phyloP scores from a whole-genome alignment of 2,797 vertebrate genomes.

The Varecia variegata region DNA sequence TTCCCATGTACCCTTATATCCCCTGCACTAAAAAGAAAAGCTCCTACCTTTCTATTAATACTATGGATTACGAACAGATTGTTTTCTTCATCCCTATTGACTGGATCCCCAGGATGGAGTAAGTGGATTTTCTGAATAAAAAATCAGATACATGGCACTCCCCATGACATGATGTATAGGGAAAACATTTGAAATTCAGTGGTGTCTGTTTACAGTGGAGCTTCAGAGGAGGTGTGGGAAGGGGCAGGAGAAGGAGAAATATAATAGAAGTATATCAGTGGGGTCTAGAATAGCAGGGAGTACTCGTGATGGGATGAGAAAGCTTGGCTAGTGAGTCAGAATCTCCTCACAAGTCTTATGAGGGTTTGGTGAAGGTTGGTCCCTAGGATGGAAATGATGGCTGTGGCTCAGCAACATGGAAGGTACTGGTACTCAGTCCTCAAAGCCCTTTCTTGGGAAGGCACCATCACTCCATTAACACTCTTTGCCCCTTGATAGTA shows the following conservation, averaged over 20 bases:
- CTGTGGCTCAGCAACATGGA: fast-evolving
- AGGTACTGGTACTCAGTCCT: not conserved
- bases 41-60: not conserved
- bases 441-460: not conserved
- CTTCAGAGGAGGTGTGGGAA: not conserved
- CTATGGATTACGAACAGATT: not conserved
- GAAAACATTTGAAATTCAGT: not conserved
- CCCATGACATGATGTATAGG: not conserved
- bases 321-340: not conserved
- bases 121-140: not conserved
- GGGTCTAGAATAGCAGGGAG: not conserved
- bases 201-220: not conserved
- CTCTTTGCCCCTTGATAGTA: not conserved
- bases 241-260: not conserved
- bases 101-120: not conserved
- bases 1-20: not conserved
- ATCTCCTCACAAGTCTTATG: not conserved
- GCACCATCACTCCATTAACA: not conserved
- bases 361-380: not conserved
- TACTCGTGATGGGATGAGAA: not conserved
- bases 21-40: not conserved
- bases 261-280: fast-evolving
- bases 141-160: not conserved
- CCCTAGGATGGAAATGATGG: not conserved
- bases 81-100: not conserved